phyloP scores from a whole-genome alignment of 2,797 vertebrate species.

The Chloroceryle inda region DNA sequence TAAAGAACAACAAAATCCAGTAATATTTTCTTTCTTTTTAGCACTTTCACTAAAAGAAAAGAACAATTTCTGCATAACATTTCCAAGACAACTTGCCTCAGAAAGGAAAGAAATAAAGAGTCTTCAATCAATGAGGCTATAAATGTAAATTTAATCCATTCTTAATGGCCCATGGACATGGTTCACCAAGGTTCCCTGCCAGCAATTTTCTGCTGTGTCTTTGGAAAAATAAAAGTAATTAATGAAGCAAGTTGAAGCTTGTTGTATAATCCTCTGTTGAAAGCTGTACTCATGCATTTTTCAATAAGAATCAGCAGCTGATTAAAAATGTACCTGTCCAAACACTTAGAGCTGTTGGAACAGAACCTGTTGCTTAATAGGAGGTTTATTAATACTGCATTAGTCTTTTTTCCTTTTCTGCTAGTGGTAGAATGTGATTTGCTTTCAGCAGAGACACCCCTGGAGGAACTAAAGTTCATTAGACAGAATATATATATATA shows the following conservation, averaged over 20 bases:
- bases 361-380: conserved; percentile 39
- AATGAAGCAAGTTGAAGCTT: conserved; percentile 69
- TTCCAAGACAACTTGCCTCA: conserved; percentile 12
- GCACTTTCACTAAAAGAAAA: conserved; percentile 11
- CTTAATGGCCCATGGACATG: conserved; percentile 10
- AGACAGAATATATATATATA: background rate
- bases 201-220: conserved; percentile 49
- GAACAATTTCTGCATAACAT: conserved; percentile 30
- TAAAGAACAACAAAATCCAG: conserved; percentile 23
- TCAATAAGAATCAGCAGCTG: conserved; percentile 55
- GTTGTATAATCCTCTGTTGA: conserved; percentile 67
- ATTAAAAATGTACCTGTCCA: conserved; percentile 49
- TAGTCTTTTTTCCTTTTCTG: background rate
- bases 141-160: conserved; percentile 70
- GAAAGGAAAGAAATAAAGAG: conserved; percentile 20
- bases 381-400: conserved; percentile 36
- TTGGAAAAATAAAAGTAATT: conserved; percentile 67
- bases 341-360: conserved; percentile 50
- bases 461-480: background rate
- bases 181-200: conserved; percentile 38
- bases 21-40: background rate
- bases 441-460: background rate
- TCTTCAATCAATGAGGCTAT: conserved; percentile 39
- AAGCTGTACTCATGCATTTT: conserved; percentile 50
- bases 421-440: background rate